phyloP scores from a whole-genome alignment of 1,140 invertebrate genomes.

The Pollicipes pollicipes region DNA sequence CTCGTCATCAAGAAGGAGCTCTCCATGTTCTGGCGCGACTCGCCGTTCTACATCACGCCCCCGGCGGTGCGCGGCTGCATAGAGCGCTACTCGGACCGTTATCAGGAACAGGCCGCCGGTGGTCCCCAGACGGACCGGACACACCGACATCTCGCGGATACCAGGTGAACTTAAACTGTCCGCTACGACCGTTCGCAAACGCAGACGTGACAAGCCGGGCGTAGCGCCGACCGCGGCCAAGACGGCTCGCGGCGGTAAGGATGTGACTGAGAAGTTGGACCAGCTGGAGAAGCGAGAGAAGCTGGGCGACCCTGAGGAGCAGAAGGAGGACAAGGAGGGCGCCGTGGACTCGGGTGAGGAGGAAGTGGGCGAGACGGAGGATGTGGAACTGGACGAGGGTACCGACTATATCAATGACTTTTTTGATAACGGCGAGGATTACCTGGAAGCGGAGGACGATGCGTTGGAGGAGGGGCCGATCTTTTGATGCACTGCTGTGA shows the following conservation, averaged over 20 bases:
- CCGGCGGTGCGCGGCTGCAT: conserved; percentile 36
- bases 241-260: conserved; percentile 8
- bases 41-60: conserved; percentile 30
- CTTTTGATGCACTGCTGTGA: conserved; percentile 11
- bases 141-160: conserved; percentile 11
- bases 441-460: conserved; percentile 63
- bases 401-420: conserved; percentile 65
- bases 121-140: conserved; percentile 8
- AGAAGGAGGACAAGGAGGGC: conserved; percentile 10
- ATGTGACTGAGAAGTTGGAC: conserved; percentile 14
- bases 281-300: conserved; percentile 17
- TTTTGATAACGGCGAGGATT: conserved; percentile 71
- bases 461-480: conserved; percentile 52
- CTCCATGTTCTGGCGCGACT: conserved; percentile 36
- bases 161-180: conserved; percentile 12
- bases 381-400: conserved; percentile 50
- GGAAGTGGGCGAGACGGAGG: conserved; percentile 20
- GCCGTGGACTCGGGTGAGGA: conserved; percentile 11
- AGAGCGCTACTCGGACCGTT: conserved; percentile 44
- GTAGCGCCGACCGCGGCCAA: conserved; percentile 8
- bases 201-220: neutral
- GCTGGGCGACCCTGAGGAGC: conserved; percentile 8
- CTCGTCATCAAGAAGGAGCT: conserved; percentile 40
- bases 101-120: conserved; percentile 28
- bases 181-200: neutral